These are phyloP conservation scores for Cyprinodon diabolis DNA, from an alignment of 2,797 vertebrate genomes.

Conservation along the genomic window DNA sequence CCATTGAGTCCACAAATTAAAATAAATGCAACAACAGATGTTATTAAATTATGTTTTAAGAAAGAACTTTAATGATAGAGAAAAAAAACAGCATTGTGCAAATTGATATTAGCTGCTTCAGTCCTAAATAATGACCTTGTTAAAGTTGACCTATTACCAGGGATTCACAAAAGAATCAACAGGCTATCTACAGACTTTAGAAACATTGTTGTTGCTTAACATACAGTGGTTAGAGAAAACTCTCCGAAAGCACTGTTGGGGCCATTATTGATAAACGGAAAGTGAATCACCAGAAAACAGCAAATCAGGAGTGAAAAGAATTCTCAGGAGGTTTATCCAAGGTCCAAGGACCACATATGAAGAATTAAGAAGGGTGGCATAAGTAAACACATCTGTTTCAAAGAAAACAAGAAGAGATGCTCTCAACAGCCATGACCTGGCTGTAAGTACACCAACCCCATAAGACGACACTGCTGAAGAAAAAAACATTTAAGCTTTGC, in stretches of 20 bases:
- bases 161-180: background rate
- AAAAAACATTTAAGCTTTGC: background rate
- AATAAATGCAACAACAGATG: background rate
- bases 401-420: background rate
- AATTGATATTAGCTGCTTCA: background rate
- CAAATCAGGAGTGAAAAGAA: background rate
- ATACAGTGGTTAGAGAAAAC: background rate
- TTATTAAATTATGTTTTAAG: background rate
- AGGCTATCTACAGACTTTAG: background rate
- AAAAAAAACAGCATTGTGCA: background rate
- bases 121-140: background rate
- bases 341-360: background rate
- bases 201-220: background rate
- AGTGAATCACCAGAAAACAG: background rate
- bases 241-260: background rate
- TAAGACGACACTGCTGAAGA: background rate
- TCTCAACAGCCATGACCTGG: background rate
- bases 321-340: background rate
- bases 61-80: background rate
- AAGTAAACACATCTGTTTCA: background rate
- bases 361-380: background rate
- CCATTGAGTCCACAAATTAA: background rate
- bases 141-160: background rate
- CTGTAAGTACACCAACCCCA: background rate
- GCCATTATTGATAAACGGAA: background rate